Base-by-base conservation (phyloP, 2,113 vertebrate species). In the Promerops cafer region DNA sequence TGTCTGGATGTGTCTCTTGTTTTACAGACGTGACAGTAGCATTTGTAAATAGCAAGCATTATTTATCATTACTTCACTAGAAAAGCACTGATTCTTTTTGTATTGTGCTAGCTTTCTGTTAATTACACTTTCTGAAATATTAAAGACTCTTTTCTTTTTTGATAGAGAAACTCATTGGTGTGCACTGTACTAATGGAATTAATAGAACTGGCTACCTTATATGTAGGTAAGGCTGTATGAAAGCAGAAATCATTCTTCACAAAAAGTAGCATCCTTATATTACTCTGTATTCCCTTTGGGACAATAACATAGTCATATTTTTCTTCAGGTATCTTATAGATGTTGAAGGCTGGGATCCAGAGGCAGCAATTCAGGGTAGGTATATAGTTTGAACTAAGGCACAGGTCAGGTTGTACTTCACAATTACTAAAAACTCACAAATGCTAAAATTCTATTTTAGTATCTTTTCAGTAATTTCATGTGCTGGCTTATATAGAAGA, bases 131-230 rank as follows among this genome's bases (percentile, higher is more conserved):
- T 92, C 81, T 75, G 90, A 53, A 66, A 31, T 83, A 68, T 50
- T 96, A 87, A 90, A 92, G 27, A 57, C 30, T 89, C 2, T 95
- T 94, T 96, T 66, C n/a, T 79, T 94, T 96, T 95, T 84, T 95
- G 49, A 83, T 72, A 98, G 98, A 97, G 60, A 98, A 97, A 79
- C 97, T 98, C 54, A 98, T 98, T 72, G 97, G 98, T 2, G 97
- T 98, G 94, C 97, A 98, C 89, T 98, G 97, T 90, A 98, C 98
- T 84, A 98, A 97, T 5, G 98, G 98, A 94, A 97, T 98, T 92
- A 98, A 98, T 86, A 97, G 98, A 93, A 98, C 98, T 35, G 97
- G 98, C 74, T 98, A 98, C 83, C 98, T 98, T 83, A 98, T 98
- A 90, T 98, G 98, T 95, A 97, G 98, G 97, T 98, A 98, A 97